Evolutionary conservation across 1,140 invertebrate species (phyloP), one percentile per base, ranked within the genome.

Genomic region (Leguminivora glycinivorella): DNA sequence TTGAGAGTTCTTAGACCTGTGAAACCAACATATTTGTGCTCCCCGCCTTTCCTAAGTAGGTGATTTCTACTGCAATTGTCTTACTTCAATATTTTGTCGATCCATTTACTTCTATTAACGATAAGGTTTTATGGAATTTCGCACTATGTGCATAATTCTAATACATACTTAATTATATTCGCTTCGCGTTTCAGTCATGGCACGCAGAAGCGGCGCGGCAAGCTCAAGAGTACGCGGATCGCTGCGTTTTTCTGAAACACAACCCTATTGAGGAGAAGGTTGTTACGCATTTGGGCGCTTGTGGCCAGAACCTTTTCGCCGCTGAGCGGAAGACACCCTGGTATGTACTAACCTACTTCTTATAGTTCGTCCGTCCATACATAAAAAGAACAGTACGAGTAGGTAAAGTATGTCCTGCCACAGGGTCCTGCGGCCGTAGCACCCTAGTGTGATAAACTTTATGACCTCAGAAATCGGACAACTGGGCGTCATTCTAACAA

Each of bases 231-330:
- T 97, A 96, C 94, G 95, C 96, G 0, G 93, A 96, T 60, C 82
- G 93, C 68, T 97, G 96, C 76, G 87, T 93, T 71, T 93, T 95
- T 72, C 88, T 97, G 19, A 92, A 93, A 10, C 96, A 97, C 83
- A 95, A 96, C 81, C 94, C 94, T 70, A 87, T 93, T 3, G 93
- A 92, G 14, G 95, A 95, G 47, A 92, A 96, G 47, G 93, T 93
- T 74, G 93, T 95, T 6, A 93, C 95, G 52, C 90, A 93, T 67
- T 95, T 95, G 73, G 96, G 96, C 19, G 88, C 93, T 29, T 97
- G 96, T 82, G 96, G 96, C 22, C 96, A 97, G 87, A 97, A 97
- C 87, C 95, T 97, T 70, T 97, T 97, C 82, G 95, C 96, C 14
- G 93, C 96, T n/a, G 94, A 95, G 3, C 94, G 95, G 67, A 94